Evolutionary conservation across 1,140 invertebrate species (phyloP), one percentile per base, ranked within the genome.

Genomic region (Drosophila arizonae): DNA sequence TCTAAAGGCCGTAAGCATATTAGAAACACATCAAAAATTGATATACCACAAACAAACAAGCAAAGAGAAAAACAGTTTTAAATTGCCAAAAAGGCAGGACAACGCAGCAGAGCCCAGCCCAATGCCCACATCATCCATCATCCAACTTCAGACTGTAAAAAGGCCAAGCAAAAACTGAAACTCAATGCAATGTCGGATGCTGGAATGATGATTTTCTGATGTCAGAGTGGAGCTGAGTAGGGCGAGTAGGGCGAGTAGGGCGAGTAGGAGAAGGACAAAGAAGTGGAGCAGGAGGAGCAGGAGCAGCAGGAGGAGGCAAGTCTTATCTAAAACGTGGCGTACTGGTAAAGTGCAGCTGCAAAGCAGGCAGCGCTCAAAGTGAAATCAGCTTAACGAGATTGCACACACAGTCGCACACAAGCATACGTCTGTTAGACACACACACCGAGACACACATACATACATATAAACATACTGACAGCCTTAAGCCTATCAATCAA

Each of bases 401-500:
- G 45, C 46, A 61, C 13, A 52, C 51, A 57, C 41, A 60, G 36
- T 17, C 52, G 17, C 33, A 43, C 21, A 43, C 15, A 10, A n/a
- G 54, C 36, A 17, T 15, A 33, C 39, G 21, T 3, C 21, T 24
- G 21, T 24, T 24, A 24, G 21, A 24, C 21, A 24, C 21, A 24
- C 21, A 36, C 41, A 43, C 21, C 54, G 64, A 26, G 26, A 28
- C 24, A 10, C 26, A 60, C 36, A 17, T n/a, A 33, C 39, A 50
- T 15, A 61, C 66, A 33, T 10, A 9, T 33, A 33, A 3, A 10
- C 10, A 36, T 36, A 36, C 50, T 48, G 51, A 55, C 56, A 67
- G 61, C 41, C 69, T 51, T 72, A 81, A 86, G 82, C 76, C 82
- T 86, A 87, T 87, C 79, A 82, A 87, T 77, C 79, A 72, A 81